Conservation (phyloP, 2,797 vertebrate species). For the Rhinophrynus dorsalis region DNA sequence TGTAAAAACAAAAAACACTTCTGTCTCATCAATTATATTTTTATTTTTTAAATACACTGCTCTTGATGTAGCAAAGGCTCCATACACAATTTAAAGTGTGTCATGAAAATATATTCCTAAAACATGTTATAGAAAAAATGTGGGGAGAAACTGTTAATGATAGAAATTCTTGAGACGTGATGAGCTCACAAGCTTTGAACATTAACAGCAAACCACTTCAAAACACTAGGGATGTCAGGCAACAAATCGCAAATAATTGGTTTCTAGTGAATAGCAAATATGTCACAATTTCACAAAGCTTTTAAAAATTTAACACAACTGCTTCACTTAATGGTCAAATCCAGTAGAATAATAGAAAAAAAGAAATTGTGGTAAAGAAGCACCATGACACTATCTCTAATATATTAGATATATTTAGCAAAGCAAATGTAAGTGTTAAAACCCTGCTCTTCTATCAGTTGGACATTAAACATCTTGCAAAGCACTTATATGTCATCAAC, state of each 20-base stretch:
- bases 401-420: constrained; percentile 18
- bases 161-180: constrained; percentile 1
- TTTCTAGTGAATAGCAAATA: constrained; percentile 20
- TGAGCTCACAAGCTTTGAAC: constrained; percentile 11
- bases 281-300: constrained; percentile 26
- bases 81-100: too few species aligned
- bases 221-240: constrained; percentile 5
- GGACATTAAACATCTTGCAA: constrained; percentile 16
- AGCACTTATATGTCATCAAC: constrained; percentile 35
- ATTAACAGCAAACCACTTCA: constrained; percentile 13
- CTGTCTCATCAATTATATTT: too few species aligned
- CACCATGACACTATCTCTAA: constrained; percentile 3
- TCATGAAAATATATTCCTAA: too few species aligned
- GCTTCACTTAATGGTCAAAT: constrained; percentile 16
- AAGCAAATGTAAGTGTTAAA: constrained; percentile 20
- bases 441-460: constrained; percentile 7
- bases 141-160: constrained; percentile 3
- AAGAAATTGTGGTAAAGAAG: not conserved
- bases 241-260: constrained; percentile 33
- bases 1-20: too few species aligned
- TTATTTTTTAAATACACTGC: too few species aligned
- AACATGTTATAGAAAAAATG: too few species aligned
- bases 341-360: constrained; percentile 12
- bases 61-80: too few species aligned
- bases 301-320: constrained; percentile 32